Evolutionary conservation across 1,140 invertebrate species (phyloP).

Genomic region (Brachionus asplanchnoidis): DNA sequence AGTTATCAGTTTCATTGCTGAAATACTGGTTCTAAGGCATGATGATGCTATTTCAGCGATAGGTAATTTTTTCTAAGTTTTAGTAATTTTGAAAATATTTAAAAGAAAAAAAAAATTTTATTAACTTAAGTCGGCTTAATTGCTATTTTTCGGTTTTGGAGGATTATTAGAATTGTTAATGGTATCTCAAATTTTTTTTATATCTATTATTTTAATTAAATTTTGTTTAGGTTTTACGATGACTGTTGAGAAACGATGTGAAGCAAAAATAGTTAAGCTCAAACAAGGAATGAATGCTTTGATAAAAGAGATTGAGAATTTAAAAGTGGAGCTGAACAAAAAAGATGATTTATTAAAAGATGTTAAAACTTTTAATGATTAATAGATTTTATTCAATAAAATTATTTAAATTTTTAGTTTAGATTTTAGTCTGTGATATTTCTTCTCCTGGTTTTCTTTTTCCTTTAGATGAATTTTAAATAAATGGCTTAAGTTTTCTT

Average conservation of each 20-base stretch:
- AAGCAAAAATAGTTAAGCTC: conserved; percentile 4
- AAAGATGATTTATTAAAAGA: background rate
- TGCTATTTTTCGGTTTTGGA: conserved; percentile 18
- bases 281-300: conserved; percentile 34
- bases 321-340: background rate
- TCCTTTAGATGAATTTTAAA: background rate
- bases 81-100: background rate
- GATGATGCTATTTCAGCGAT: background rate
- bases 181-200: background rate
- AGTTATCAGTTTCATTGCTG: conserved; percentile 31
- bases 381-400: conserved; percentile 7
- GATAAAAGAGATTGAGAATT: conserved; percentile 4
- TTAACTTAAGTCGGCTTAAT: background rate
- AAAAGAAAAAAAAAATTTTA: no score
- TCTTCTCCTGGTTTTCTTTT: background rate
- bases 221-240: conserved; percentile 23
- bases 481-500: background rate
- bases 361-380: background rate
- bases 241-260: background rate
- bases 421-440: background rate
- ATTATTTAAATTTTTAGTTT: background rate
- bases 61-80: background rate
- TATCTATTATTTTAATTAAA: background rate
- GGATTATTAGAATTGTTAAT: conserved; percentile 36
- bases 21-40: background rate